Evolutionary conservation across 2,797 vertebrate species (phyloP).

Genomic region (Syncerus caffer): DNA sequence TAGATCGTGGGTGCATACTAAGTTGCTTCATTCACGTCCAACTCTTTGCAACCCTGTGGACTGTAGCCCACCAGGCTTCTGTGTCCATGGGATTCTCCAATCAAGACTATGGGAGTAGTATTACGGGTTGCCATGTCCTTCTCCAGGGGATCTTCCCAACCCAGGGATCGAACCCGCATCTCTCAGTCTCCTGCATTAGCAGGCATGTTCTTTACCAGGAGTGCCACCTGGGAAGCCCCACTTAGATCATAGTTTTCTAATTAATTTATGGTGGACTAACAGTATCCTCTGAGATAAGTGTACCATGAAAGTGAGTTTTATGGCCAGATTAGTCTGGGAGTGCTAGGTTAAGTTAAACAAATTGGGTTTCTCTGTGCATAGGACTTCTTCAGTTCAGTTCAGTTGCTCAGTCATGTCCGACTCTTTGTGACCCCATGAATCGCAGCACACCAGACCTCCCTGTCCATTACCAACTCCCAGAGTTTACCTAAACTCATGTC

Average conservation of each 20-base stretch:
- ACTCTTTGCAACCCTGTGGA: not conserved
- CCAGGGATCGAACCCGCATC: not conserved
- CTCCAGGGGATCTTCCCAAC: not conserved
- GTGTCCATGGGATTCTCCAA: not conserved
- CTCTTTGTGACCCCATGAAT: no score
- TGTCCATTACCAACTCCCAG: no score
- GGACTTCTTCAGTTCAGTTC: not conserved
- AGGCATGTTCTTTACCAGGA: not conserved
- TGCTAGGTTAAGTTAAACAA: not conserved
- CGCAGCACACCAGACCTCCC: no score
- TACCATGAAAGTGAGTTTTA: constrained; percentile 4
- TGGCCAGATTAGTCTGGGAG: not conserved
- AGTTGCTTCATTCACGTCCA: not conserved
- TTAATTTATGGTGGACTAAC: not conserved
- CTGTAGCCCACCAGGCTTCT: not conserved
- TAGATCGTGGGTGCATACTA: not conserved
- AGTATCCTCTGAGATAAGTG: not conserved
- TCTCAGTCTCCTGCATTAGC: not conserved
- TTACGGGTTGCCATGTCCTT: not conserved
- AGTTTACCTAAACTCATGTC: no score
- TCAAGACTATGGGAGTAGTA: not conserved
- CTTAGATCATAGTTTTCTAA: not conserved
- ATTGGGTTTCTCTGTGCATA: not conserved
- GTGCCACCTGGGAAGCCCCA: not conserved
- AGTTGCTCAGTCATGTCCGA: no score